Percentiles rank a stretch among this genome's conserved stretches.
Conservation (phyloP, 2,113 vertebrate species). For the Merops nubicus region DNA sequence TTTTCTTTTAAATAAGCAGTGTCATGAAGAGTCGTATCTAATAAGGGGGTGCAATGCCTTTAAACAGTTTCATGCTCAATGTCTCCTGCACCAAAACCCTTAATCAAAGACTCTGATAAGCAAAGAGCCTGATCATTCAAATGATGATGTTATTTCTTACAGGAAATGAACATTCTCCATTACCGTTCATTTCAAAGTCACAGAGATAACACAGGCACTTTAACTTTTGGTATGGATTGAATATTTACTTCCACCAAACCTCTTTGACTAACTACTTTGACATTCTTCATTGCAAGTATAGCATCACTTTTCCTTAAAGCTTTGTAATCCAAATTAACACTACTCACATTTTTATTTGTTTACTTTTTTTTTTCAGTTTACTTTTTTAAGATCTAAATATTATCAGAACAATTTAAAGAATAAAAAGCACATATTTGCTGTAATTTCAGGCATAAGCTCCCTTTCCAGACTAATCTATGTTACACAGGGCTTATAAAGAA, state of each 20-base stretch:
- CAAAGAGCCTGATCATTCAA: background rate
- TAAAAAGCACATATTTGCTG: fast-evolving
- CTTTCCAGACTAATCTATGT: background rate
- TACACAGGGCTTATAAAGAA: background rate
- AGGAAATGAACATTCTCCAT: background rate
- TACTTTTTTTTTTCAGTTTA: background rate
- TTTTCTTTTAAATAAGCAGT: background rate
- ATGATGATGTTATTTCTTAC: background rate
- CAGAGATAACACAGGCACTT: background rate
- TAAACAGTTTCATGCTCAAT: background rate
- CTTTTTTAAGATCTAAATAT: background rate
- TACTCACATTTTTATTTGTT: background rate
- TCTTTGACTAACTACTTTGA: background rate
- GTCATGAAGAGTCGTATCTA: background rate
- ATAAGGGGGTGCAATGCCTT: background rate
- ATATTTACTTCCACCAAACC: background rate
- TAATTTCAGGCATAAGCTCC: background rate
- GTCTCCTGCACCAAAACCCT: fast-evolving
- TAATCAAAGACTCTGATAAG: background rate
- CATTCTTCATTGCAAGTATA: background rate
- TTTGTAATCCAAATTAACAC: background rate
- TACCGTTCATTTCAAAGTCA: background rate
- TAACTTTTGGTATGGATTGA: background rate
- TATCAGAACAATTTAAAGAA: background rate
- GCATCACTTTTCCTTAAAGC: background rate